A percentile compares a stretch with the other conserved stretches of the same genome.
Evolutionary conservation across 2,113 vertebrate species (phyloP).

Genomic region (Glaucidium brasilianum): DNA sequence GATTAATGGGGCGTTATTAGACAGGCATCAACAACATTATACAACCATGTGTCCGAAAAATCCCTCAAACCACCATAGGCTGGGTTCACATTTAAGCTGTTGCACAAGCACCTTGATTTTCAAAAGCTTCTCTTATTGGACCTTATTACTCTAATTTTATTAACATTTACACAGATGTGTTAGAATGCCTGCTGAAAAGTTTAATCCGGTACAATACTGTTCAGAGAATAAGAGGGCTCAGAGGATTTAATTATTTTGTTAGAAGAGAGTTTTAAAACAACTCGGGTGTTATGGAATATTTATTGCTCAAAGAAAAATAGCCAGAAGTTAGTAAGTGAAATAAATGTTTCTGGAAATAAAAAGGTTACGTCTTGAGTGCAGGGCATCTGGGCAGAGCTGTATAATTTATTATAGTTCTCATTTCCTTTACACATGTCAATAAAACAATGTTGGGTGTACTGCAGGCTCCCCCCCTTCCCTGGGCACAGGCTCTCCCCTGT

Average conservation of each 20-base stretch:
- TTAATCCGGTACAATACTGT: neutral
- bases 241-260: neutral
- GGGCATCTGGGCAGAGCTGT: neutral
- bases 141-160: neutral
- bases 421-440: neutral
- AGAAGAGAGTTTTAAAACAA: neutral
- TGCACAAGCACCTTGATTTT: neutral
- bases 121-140: neutral
- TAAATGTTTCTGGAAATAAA: neutral
- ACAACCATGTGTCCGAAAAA: neutral
- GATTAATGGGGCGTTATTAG: neutral
- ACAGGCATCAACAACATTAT: neutral
- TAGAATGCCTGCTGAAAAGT: neutral
- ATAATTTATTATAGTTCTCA: neutral
- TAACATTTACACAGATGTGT: neutral
- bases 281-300: neutral
- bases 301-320: neutral
- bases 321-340: neutral
- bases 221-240: neutral
- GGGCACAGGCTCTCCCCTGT: neutral
- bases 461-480: neutral
- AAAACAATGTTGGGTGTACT: neutral
- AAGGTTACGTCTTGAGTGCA: neutral
- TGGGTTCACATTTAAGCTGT: neutral
- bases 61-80: neutral